phyloP scores from a whole-genome alignment of 2,113 vertebrate genomes.

The Cervus canadensis region DNA sequence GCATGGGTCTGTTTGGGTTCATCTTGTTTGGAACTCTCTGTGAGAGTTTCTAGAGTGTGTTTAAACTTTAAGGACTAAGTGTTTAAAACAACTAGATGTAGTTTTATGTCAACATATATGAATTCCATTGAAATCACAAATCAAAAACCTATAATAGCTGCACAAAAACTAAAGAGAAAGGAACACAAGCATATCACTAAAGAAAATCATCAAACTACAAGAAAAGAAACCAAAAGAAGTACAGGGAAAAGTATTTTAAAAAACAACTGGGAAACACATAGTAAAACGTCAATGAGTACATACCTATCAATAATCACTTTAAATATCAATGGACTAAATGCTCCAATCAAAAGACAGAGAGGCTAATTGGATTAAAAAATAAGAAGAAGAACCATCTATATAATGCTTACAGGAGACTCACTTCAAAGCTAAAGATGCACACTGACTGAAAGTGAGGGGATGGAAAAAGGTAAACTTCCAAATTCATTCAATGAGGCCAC shows the following conservation, averaged over 20 bases:
- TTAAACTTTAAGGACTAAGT: not conserved
- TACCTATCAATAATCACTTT: not conserved
- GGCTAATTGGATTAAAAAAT: not conserved
- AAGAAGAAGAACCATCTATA: not conserved
- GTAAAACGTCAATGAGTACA: not conserved
- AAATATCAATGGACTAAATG: not conserved
- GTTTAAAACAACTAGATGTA: not conserved
- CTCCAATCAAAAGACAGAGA: not conserved
- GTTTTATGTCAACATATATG: not conserved
- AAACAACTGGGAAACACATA: not conserved
- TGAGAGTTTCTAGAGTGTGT: not conserved
- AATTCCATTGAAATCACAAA: not conserved
- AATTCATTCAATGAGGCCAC: no score
- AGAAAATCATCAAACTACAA: not conserved
- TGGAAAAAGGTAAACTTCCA: not conserved
- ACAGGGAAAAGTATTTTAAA: not conserved
- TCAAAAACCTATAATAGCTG: not conserved
- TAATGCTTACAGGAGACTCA: not conserved
- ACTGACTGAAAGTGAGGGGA: no score
- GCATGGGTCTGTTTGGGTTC: not conserved
- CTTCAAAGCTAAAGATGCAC: no score
- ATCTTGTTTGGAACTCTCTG: not conserved
- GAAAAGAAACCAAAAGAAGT: not conserved
- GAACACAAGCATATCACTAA: not conserved
- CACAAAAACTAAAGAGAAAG: not conserved